Evolutionary conservation across 2,113 vertebrate genomes (phyloP), one percentile per base, ranked within the genome.

Genomic region (Acanthisitta chloris): DNA sequence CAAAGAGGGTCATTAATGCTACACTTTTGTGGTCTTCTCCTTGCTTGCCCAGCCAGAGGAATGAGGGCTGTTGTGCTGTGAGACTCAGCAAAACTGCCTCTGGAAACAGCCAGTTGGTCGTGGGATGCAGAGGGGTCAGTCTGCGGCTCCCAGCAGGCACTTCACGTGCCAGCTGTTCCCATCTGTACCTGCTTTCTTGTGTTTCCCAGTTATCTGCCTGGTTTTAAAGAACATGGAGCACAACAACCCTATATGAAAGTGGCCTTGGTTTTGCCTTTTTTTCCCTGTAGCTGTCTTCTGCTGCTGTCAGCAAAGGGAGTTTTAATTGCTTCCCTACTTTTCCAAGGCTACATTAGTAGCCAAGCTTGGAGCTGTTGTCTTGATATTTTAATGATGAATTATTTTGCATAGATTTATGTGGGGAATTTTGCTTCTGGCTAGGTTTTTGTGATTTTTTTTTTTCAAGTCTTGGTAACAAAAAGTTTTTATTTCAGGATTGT

Each of bases 121-220:
- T 21, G 51, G 51, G 59, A 31, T 14, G 48, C 2, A 12, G 26
- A 61, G 19, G 29, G 29, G 18, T 57, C 25, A 40, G 29, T 19
- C 3, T 29, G 54, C 43, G 62, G 29, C 36, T 78, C 66, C 65
- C 24, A 31, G 10, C 33, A 26, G 45, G 26, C 16, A 10, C 25
- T 57, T 42, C 48, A 14, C 26, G 29, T 59, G 46, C 40, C 2
- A 1, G 16, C 13, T 8, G 0, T 66, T 15, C 28, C 1, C 1
- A 38, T 21, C 36, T 34, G 15, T 51, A 21, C 36, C 33, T 45
- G 17, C 2, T 1, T 13, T 8, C 8, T 28, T 38, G 25, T 48
- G 17, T 65, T 77, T 45, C 42, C 17, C 54, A 12, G 3, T 33
- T 55, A 33, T n/a, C 73, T 81, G 40, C 25, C 17, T 48, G 7